A percentile compares a stretch with the other conserved stretches of the same genome.
Conservation (phyloP, 2,888 invertebrate genomes). For the Tanaodytes sp. region DNA sequence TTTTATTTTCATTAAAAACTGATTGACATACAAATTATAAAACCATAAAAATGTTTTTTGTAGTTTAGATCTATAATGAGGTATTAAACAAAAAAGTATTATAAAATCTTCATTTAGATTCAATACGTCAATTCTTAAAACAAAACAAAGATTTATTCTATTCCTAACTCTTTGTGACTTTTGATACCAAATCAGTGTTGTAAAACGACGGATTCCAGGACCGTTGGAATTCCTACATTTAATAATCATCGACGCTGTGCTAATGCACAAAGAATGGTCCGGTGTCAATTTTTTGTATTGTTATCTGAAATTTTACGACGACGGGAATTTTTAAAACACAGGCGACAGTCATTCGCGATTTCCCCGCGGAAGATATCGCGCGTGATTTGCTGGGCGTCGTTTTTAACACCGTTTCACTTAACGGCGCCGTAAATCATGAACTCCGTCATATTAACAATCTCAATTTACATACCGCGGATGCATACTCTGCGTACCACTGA, state of each 20-base stretch:
- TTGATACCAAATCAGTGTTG: too few species aligned
- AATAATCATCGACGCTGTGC: conserved; percentile 12
- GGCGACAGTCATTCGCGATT: conserved; percentile 23
- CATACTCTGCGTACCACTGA: background rate
- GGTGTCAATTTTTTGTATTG: conserved; percentile 25
- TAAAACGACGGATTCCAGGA: too few species aligned
- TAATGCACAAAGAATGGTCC: conserved; percentile 11
- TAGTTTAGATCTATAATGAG: too few species aligned
- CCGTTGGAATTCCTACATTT: conserved; percentile 22
- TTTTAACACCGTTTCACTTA: conserved; percentile 26
- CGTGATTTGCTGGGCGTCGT: background rate
- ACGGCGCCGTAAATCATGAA: conserved; percentile 17
- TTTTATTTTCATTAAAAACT: too few species aligned
- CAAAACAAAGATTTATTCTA: too few species aligned
- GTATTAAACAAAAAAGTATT: too few species aligned
- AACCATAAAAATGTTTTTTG: too few species aligned
- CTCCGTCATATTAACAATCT: conserved; percentile 30
- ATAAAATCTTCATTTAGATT: too few species aligned
- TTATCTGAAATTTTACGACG: conserved; percentile 31
- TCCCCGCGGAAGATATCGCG: conserved; percentile 20
- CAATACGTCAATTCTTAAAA: too few species aligned
- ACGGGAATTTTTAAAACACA: conserved; percentile 17
- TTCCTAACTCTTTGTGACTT: too few species aligned
- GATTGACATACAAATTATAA: too few species aligned
- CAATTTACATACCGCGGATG: conserved; percentile 9